Percentiles rank a stretch among this genome's conserved stretches.
Evolutionary conservation across 1,140 invertebrate species (phyloP).

Genomic region (Spodoptera litura): DNA sequence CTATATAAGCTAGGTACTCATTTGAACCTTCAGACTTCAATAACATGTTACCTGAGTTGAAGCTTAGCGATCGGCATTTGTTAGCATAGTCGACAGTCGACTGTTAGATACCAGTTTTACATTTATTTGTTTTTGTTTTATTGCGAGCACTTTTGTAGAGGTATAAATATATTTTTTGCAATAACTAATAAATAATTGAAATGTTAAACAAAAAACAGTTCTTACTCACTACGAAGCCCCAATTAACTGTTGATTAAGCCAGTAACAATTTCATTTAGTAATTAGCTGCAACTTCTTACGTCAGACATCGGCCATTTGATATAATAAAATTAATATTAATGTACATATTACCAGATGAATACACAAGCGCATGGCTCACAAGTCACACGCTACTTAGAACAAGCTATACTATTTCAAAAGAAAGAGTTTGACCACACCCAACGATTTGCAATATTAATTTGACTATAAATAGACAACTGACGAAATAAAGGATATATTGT

Average conservation of each 20-base stretch:
- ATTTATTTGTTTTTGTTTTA: slow-evolving; percentile 11
- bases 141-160: not conserved
- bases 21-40: slow-evolving; percentile 34
- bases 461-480: slow-evolving; percentile 26
- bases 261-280: slow-evolving; percentile 19
- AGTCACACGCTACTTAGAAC: not conserved
- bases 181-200: slow-evolving; percentile 29
- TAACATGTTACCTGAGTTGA: not conserved
- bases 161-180: not conserved
- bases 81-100: not conserved
- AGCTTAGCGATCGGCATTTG: not conserved
- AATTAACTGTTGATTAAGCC: not conserved
- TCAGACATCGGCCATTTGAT: not conserved
- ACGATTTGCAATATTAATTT: slow-evolving; percentile 33
- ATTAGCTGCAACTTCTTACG: slow-evolving; percentile 20
- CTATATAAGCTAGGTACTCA: not conserved
- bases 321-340: slow-evolving; percentile 2
- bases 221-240: not conserved
- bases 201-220: slow-evolving; percentile 3
- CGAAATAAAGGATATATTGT: slow-evolving; percentile 41
- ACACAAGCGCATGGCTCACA: slow-evolving; percentile 2
- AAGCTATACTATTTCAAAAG: slow-evolving; percentile 7
- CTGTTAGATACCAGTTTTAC: not conserved
- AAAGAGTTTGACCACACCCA: slow-evolving; percentile 9
- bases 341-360: slow-evolving; percentile 2